Evolutionary conservation across 2,113 vertebrate species (phyloP), one percentile per base, ranked within the genome.

Genomic region (Heterocephalus glaber): DNA sequence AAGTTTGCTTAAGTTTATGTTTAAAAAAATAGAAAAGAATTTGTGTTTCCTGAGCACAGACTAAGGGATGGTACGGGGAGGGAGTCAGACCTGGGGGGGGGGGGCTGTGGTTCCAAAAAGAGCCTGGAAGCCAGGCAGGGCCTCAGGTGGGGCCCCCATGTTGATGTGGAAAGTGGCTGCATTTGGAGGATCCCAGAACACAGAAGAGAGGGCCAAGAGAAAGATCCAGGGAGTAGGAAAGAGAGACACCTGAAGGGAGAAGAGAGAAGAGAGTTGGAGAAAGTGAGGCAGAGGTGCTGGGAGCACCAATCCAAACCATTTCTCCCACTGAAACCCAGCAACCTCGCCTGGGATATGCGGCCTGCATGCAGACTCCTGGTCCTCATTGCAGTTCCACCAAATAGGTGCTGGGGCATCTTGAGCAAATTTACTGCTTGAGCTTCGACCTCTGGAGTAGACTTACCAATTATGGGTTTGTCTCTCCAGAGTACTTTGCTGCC

Each of bases 1-100:
- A 95, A 93, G 47, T 72, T 96, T 81, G n/a, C 47, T 94, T 92
- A 68, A 82, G 63, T 93, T 96, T 87, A 79, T 86, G 24, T 70
- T 1, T 24, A 28, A 74, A 81, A 74, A 68, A 33, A 58, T 41
- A 38, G 47, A 70, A 85, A 79, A 60, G 33, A 86, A 33, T 58
- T 92, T 94, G 41, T 30, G 85, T 92, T 91, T 85, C 41, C 82
- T 91, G 83, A 97, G 41, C 28, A 96, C 65, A 95, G 74, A 95
- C 9, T 49, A 87, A 83, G 24, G 14, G 26, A 88, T 17, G 58
- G 28, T 54, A 12, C 2, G 35, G 17, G 2, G 44, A 52, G 41
- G 70, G 84, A 16, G 54, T 54, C 33, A 24, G 74, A 19, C 19
- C 54, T 16, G 0, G 13, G 3, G 0, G 17, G 12, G 24, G 44